Evolutionary conservation across 2,113 vertebrate species (phyloP), one percentile per base, ranked within the genome.

Genomic region (Phoenicopterus ruber): DNA sequence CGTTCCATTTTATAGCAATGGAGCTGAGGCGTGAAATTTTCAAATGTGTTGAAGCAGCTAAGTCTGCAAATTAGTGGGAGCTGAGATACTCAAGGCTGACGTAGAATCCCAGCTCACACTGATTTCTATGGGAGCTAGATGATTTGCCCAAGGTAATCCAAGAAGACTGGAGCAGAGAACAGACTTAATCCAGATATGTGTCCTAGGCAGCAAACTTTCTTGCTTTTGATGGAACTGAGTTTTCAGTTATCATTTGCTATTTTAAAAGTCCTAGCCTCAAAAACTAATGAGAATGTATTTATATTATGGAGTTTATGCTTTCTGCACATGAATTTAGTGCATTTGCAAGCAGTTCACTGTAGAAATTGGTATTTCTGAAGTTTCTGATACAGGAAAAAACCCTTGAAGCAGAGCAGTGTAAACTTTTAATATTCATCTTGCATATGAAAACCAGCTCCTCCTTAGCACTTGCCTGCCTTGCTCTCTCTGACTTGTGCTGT

Each of bases 31-130:
- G 19, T 82, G 73, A 80, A 46, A 54, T 54, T 77, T 7, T 54
- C 49, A 62, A 58, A 80, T 29, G 54, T 50, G 31, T 90, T 47
- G 79, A 82, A 91, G 66, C 61, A 92, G 40, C 29, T 24, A 63
- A 76, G 28, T 25, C 61, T 66, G 54, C 55, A 90, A 80, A 62
- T 91, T 26, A 71, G 24, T 13, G 24, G 18, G 38, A 89, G 49
- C 46, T 47, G 49, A 52, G 49, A 25, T 57, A 55, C 13, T 20
- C 24, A 40, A 66, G 38, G 24, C 40, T 3, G 7, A 47, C 0
- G 5, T 0, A 57, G 47, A 67, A 19, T 21, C 38, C 18, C 9
- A 77, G 22, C 42, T 86, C 47, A 28, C 0, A 0, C 40, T 59
- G 63, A 16, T 55, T 66, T 67, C 38, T 58, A 0, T 54, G 72